A percentile compares a stretch with the other conserved stretches of the same genome.
Evolutionary conservation across 2,888 invertebrate species (phyloP).

Genomic region (Rutpela maculata): DNA sequence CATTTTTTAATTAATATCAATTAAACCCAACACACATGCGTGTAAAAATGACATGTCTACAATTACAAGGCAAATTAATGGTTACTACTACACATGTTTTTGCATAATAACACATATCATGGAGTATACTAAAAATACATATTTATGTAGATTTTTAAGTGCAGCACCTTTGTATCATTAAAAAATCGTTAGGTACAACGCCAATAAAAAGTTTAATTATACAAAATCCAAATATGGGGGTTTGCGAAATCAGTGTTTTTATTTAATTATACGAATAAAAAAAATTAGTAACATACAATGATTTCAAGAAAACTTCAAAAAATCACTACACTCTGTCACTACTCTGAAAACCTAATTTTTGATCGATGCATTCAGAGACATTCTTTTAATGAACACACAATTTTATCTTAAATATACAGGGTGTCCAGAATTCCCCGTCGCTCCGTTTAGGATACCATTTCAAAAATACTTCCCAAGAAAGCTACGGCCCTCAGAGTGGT

Average conservation of each 20-base stretch:
- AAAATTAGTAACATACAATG: no score
- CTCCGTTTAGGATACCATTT: no score
- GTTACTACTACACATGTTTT: constrained; percentile 1
- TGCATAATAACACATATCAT: constrained; percentile 7
- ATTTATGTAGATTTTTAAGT: constrained; percentile 3
- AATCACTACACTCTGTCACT: no score
- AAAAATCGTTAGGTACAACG: constrained; percentile 1
- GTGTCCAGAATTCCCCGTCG: no score
- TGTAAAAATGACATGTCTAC: constrained; percentile 1
- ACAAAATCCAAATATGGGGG: neutral
- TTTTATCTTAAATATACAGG: no score
- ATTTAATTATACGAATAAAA: neutral
- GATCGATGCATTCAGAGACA: no score
- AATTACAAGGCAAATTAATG: constrained; percentile 21
- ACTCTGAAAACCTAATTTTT: no score
- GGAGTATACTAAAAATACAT: neutral
- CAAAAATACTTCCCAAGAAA: no score
- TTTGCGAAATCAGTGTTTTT: neutral
- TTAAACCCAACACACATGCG: neutral
- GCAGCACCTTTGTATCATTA: neutral
- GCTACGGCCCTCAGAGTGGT: no score
- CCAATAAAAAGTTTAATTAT: neutral
- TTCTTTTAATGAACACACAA: no score
- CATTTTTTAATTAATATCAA: constrained; percentile 11
- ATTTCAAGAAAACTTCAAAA: no score